Conservation (phyloP, 2,113 vertebrate species). For the Tragelaphus buxtoni region DNA sequence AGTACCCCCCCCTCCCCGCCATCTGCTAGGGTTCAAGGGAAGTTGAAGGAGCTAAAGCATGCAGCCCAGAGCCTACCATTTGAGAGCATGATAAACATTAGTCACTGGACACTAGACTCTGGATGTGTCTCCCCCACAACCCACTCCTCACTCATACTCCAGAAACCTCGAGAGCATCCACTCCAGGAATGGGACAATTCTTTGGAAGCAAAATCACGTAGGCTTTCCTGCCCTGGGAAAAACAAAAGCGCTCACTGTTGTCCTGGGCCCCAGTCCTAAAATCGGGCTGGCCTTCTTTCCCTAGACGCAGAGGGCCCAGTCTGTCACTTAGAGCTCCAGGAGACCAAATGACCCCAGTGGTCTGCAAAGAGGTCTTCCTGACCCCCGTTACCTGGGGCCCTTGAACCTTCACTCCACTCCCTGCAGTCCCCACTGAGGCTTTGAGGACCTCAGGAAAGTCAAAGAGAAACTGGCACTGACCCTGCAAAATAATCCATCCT, state of each 20-base stretch:
- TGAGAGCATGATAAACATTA: fast-evolving
- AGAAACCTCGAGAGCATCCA: neutral
- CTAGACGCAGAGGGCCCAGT: neutral
- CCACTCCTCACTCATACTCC: too few species aligned
- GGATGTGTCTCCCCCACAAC: neutral
- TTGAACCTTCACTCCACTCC: fast-evolving
- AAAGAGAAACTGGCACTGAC: neutral
- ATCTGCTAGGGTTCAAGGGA: fast-evolving
- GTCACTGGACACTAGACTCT: neutral
- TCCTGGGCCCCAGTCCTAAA: neutral
- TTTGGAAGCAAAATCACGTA: neutral
- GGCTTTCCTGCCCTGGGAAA: neutral
- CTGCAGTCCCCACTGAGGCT: neutral
- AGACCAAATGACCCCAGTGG: neutral
- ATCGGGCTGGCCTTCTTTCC: neutral
- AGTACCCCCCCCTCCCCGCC: fast-evolving
- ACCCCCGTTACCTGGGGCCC: neutral
- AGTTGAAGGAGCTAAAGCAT: neutral
- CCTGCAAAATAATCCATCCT: neutral
- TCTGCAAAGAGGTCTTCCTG: neutral
- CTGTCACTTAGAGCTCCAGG: neutral
- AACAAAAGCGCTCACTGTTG: neutral
- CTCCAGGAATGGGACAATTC: neutral
- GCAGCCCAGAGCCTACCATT: neutral
- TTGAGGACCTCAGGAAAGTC: neutral